Evolutionary conservation across 1,140 invertebrate species (phyloP).

Genomic region (Magallana ariakensis): DNA sequence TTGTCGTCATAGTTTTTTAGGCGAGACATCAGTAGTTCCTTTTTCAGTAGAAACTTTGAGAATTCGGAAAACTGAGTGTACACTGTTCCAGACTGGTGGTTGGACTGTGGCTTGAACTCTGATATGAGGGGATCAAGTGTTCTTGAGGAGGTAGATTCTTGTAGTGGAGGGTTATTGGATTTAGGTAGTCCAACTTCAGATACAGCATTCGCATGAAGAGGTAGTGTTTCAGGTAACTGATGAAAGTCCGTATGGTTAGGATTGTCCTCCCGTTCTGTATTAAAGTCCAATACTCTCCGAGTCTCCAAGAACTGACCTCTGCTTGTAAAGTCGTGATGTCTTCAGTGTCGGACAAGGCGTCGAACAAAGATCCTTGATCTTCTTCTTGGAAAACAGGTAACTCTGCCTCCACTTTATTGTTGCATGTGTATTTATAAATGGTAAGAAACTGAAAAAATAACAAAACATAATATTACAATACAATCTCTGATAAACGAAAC

Average conservation of each 20-base stretch:
- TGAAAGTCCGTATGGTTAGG: background rate
- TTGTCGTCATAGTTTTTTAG: conserved; percentile 31
- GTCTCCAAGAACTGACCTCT: background rate
- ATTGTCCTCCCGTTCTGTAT: background rate
- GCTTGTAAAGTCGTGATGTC: background rate
- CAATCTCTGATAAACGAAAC: no score
- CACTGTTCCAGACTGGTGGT: background rate
- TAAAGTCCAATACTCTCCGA: background rate
- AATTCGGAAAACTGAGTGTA: conserved; percentile 29
- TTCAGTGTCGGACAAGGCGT: background rate
- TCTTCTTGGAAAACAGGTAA: no score
- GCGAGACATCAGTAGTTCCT: conserved; percentile 17
- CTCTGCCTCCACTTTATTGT: no score
- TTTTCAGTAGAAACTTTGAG: conserved; percentile 28
- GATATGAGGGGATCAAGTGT: background rate
- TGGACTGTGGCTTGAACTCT: background rate
- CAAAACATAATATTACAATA: no score
- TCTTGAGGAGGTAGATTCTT: background rate
- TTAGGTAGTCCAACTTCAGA: background rate
- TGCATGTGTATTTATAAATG: no score
- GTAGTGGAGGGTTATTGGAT: background rate
- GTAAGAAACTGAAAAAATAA: no score
- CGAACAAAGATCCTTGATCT: background rate
- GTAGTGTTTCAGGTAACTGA: background rate
- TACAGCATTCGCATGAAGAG: background rate